These are phyloP conservation scores for Delphinus delphis DNA, from an alignment of 2,113 vertebrate genomes.

Conservation along the genomic window DNA sequence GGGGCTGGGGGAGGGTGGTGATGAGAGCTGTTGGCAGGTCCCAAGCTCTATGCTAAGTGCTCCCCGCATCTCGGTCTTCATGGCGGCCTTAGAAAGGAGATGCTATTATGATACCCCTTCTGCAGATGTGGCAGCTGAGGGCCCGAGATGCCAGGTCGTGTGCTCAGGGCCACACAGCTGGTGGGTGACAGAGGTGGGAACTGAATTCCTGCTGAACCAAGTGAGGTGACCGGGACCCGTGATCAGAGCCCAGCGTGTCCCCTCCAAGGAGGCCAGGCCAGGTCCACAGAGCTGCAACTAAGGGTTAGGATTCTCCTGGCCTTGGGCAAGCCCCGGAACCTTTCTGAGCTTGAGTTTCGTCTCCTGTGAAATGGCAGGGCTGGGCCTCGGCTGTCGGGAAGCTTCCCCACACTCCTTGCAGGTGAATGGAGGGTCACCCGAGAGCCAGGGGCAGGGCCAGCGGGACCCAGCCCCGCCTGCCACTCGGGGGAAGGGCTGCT, in stretches of 20 bases:
- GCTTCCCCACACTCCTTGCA: not conserved
- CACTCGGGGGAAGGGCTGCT: not conserved
- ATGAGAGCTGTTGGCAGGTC: accelerated
- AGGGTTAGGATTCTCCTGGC: not conserved
- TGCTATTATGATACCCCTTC: not conserved
- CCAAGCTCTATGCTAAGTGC: not conserved
- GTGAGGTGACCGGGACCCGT: not conserved
- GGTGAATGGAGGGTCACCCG: not conserved
- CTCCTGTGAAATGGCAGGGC: not conserved
- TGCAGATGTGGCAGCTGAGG: not conserved
- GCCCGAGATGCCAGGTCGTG: not conserved
- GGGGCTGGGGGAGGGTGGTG: accelerated
- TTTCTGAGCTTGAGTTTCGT: not conserved
- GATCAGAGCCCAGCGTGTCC: not conserved
- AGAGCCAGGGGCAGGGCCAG: not conserved
- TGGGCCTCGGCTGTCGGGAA: not conserved
- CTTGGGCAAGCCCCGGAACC: no score
- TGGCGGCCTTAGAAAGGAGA: not conserved
- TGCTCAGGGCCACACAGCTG: not conserved
- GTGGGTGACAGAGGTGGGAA: not conserved
- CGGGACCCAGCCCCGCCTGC: accelerated
- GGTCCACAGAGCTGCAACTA: not conserved
- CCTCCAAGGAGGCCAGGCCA: not conserved
- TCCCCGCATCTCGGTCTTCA: no score
- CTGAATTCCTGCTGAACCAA: not conserved